Conservation (phyloP, 2,113 vertebrate species). For the Oriolus oriolus region DNA sequence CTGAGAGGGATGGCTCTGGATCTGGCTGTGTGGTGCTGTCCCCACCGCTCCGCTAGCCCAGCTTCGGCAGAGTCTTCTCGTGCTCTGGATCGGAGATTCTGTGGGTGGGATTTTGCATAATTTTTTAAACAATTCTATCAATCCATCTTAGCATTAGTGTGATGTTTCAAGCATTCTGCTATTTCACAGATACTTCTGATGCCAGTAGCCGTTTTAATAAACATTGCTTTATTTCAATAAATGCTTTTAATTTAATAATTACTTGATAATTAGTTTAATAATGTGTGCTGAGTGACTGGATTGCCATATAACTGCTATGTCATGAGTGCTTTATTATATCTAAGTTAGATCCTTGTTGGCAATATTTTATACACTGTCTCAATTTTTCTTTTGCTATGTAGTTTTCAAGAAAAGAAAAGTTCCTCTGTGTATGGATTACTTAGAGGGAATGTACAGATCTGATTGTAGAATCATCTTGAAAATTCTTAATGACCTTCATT, state of each 20-base stretch:
- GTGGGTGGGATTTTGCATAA: not conserved
- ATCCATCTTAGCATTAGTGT: not conserved
- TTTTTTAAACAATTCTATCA: no score
- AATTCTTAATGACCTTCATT: not conserved
- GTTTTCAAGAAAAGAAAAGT: not conserved
- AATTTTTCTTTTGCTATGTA: not conserved
- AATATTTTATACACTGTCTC: not conserved
- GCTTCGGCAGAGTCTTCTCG: accelerated
- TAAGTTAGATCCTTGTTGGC: not conserved
- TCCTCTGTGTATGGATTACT: not conserved
- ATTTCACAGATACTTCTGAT: not conserved
- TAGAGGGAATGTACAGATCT: not conserved
- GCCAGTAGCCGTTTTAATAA: not conserved
- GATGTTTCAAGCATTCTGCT: not conserved
- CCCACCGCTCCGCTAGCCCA: not conserved
- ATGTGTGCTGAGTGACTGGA: accelerated
- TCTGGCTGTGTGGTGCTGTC: no score
- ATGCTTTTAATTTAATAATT: not conserved
- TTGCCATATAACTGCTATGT: not conserved
- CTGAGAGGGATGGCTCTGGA: not conserved
- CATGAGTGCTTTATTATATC: not conserved
- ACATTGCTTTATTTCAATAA: not conserved
- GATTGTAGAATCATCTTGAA: not conserved
- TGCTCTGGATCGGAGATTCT: not conserved
- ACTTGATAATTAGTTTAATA: not conserved